A percentile compares a stretch with the other conserved stretches of the same genome.
phyloP scores from a whole-genome alignment of 37 sponge, comb jelly and placozoan genomes.

The Bolinopsis microptera region DNA sequence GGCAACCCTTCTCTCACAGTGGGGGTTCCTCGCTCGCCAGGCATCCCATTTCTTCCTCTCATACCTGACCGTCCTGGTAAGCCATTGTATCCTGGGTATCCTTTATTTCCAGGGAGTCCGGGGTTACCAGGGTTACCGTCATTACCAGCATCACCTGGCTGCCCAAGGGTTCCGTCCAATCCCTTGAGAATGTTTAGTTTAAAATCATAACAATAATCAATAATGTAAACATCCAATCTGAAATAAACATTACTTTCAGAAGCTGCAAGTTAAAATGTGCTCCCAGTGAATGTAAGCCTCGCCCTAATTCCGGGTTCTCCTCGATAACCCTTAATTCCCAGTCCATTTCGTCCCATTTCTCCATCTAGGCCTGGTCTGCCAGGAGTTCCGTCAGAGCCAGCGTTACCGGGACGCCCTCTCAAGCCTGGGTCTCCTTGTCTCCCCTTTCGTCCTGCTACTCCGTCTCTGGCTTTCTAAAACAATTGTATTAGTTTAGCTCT shows the following conservation, averaged over 20 bases:
- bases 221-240: no score
- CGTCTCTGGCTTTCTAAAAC: not conserved
- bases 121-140: not conserved
- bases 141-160: not conserved
- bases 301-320: not conserved
- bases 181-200: not conserved
- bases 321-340: not conserved
- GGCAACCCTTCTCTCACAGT: not conserved
- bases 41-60: not conserved
- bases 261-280: no score
- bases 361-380: not conserved
- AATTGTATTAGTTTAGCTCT: no score
- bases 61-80: not conserved
- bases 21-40: not conserved
- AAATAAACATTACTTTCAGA: no score
- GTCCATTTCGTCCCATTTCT: not conserved
- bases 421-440: not conserved
- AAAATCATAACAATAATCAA: not conserved
- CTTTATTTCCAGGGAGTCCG: not conserved
- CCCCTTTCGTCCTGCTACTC: not conserved
- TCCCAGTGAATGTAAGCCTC: no score
- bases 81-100: not conserved
- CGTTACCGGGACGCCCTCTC: not conserved
- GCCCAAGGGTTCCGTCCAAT: not conserved
- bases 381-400: not conserved